Percentiles rank a stretch among this genome's conserved stretches.
Evolutionary conservation across 2,797 vertebrate genomes (phyloP).

Genomic region (Phaenicophaeus curvirostris): DNA sequence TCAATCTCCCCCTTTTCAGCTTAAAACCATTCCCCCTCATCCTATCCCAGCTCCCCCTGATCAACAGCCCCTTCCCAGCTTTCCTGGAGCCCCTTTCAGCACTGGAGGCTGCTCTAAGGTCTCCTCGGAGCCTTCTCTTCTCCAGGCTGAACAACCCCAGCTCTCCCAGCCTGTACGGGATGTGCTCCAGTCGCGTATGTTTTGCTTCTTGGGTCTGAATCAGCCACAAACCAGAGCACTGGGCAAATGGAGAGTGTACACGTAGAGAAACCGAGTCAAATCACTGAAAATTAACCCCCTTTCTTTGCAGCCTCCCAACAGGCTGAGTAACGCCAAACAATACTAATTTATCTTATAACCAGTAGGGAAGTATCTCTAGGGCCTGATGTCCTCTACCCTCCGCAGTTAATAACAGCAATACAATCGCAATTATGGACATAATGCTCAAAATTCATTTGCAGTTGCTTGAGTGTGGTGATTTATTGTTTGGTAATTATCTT

Average conservation of each 20-base stretch:
- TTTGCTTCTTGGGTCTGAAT: background rate
- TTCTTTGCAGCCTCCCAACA: background rate
- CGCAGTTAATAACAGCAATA: background rate
- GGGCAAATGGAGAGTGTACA: background rate
- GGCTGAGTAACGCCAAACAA: background rate
- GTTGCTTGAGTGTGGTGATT: conserved; percentile 52
- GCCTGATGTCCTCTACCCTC: background rate
- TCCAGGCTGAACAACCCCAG: too few relatives aligned
- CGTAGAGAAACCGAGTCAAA: background rate
- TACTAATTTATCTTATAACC: background rate
- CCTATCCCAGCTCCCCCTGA: too few relatives aligned
- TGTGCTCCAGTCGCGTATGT: background rate
- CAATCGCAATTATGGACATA: conserved; percentile 2
- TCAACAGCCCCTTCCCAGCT: too few relatives aligned
- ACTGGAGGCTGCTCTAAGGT: too few relatives aligned
- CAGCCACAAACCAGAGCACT: fast-evolving
- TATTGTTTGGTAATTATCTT: conserved; percentile 66
- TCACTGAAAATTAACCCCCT: background rate
- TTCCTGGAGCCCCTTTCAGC: too few relatives aligned
- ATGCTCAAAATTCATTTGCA: conserved; percentile 42
- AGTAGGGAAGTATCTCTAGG: background rate
- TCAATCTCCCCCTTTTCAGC: too few relatives aligned
- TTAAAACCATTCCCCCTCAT: too few relatives aligned
- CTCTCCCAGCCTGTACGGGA: too few relatives aligned
- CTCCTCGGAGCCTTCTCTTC: too few relatives aligned